A percentile compares a stretch with the other conserved stretches of the same genome.
Evolutionary conservation across 1,140 invertebrate genomes (phyloP).

Genomic region (Diuraphis noxia): DNA sequence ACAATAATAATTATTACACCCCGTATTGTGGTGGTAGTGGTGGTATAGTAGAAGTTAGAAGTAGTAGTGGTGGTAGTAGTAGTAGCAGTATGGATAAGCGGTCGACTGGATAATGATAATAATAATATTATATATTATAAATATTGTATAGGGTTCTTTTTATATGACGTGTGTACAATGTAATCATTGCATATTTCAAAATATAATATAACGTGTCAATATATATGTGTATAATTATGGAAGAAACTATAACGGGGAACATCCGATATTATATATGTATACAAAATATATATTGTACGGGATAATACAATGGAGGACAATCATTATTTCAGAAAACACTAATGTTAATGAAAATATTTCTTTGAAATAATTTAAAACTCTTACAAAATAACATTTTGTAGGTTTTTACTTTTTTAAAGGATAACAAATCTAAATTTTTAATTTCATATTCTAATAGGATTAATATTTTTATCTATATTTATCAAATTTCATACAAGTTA

Average conservation of each 20-base stretch:
- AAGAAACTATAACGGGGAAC: neutral
- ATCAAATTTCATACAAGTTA: neutral
- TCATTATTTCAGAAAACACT: neutral
- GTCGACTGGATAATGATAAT: conserved; percentile 41
- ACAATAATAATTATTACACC: conserved; percentile 46
- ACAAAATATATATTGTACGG: neutral
- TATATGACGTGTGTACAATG: neutral
- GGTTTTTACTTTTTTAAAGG: neutral
- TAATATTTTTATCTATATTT: neutral
- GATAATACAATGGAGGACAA: neutral
- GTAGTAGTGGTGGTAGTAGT: neutral
- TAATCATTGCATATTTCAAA: neutral
- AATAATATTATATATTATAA: conserved; percentile 27
- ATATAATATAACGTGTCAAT: neutral
- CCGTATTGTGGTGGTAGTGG: neutral
- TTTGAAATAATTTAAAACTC: neutral
- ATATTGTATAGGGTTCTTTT: too few species aligned
- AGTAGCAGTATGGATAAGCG: neutral
- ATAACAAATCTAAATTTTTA: neutral
- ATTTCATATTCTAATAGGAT: neutral
- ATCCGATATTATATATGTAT: neutral
- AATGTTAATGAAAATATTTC: neutral
- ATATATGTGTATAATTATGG: neutral
- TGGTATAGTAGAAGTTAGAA: neutral
- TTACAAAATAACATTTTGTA: neutral